Evolutionary conservation across 2,113 vertebrate genomes (phyloP).

Genomic region (Tragelaphus imberbis): DNA sequence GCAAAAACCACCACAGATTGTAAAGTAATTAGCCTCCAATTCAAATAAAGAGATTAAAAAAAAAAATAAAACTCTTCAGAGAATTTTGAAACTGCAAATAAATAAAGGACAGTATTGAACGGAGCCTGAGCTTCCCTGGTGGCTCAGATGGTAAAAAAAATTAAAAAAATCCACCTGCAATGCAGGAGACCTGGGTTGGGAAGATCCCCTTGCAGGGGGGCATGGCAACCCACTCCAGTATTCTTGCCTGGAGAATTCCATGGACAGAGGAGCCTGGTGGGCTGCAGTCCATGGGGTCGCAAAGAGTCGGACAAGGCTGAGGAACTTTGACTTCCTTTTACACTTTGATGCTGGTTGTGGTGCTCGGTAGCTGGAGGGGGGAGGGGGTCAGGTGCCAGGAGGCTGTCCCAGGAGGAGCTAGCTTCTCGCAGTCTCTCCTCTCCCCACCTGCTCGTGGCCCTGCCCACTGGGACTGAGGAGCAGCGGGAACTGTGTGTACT

Average conservation of each 20-base stretch:
- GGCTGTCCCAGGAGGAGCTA: neutral
- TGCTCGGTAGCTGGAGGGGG: neutral
- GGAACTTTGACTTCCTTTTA: neutral
- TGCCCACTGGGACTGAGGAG: neutral
- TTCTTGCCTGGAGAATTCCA: neutral
- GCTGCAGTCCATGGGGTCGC: neutral
- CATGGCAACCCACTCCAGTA: neutral
- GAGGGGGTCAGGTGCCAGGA: neutral
- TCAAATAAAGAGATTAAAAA: neutral
- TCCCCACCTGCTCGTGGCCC: neutral
- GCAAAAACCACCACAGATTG: neutral
- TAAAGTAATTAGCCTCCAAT: neutral
- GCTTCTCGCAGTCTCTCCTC: neutral
- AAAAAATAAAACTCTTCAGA: neutral
- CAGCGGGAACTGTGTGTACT: neutral
- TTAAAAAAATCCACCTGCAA: neutral
- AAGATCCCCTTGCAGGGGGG: neutral
- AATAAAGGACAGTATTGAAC: neutral
- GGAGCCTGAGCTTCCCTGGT: neutral
- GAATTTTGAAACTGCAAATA: neutral
- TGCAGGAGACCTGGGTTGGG: neutral
- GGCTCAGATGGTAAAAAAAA: neutral
- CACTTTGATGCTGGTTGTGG: neutral
- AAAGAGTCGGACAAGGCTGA: neutral
- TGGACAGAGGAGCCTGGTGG: neutral